Percentiles rank a stretch among this genome's conserved stretches.
phyloP scores from a whole-genome alignment of 2,113 vertebrate genomes.

The Tyto alba region DNA sequence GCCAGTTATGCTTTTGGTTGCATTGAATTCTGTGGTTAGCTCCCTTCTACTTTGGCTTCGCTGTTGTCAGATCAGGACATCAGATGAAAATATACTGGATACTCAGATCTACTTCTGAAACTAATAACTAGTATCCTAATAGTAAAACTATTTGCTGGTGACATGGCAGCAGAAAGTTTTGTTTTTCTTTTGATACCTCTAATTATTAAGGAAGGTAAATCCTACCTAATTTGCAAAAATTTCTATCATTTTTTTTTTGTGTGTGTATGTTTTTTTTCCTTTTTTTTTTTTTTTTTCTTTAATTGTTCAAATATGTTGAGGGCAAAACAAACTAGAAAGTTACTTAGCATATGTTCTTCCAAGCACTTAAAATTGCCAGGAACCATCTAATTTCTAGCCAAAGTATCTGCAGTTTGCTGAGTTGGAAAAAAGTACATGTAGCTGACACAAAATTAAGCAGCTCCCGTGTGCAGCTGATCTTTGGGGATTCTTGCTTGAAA shows the following conservation, averaged over 20 bases:
- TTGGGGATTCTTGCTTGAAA: constrained; percentile 21
- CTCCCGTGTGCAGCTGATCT: constrained; percentile 45
- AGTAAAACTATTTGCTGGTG: neutral
- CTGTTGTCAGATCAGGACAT: neutral
- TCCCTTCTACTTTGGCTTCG: neutral
- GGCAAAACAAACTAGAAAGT: constrained; percentile 29
- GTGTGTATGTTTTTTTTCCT: no score
- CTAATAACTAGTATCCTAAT: neutral
- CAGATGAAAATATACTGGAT: neutral
- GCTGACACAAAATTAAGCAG: constrained; percentile 41
- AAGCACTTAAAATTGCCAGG: constrained; percentile 34
- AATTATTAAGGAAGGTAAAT: neutral
- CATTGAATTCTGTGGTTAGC: neutral
- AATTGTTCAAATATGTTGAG: neutral
- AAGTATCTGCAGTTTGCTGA: constrained; percentile 51
- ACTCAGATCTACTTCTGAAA: neutral
- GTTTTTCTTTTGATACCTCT: neutral
- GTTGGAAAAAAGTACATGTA: constrained; percentile 41
- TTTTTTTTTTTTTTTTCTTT: neutral
- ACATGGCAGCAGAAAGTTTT: neutral
- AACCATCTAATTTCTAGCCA: constrained; percentile 31
- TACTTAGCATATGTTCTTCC: constrained; percentile 40
- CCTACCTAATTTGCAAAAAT: neutral
- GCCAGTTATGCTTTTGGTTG: neutral
- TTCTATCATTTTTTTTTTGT: no score